phyloP scores from a whole-genome alignment of 2,797 vertebrate genomes.

The Hirundo rustica region DNA sequence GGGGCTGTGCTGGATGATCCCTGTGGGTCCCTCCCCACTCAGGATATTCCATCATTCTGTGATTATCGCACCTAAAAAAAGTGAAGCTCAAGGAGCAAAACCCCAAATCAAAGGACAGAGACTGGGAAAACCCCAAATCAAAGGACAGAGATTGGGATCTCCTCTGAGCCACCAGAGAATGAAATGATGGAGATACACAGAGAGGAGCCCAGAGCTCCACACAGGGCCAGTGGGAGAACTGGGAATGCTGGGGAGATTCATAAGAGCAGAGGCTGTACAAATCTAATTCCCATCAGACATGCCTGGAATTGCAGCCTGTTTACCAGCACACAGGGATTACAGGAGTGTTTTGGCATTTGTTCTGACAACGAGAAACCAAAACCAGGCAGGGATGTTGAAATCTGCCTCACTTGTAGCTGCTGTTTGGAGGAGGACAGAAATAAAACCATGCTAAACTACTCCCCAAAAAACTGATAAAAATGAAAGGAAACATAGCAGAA shows the following conservation, averaged over 20 bases:
- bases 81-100: neutral
- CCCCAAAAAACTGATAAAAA: rapidly evolving
- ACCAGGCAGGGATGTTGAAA: neutral
- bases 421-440: neutral
- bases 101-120: neutral
- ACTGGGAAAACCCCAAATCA: neutral
- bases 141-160: neutral
- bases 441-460: neutral
- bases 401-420: neutral
- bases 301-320: neutral
- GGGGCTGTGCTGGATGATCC: rapidly evolving
- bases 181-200: neutral
- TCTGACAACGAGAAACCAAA: neutral
- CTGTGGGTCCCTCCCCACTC: rapidly evolving
- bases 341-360: neutral
- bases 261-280: neutral
- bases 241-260: neutral
- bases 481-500: neutral
- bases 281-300: neutral
- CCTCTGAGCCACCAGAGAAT: neutral
- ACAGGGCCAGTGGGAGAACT: neutral
- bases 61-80: neutral
- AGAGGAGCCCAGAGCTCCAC: neutral
- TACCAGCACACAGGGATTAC: neutral
- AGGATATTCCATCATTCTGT: neutral